Conservation (phyloP, 2,113 vertebrate species). For the Gymnogyps californianus region DNA sequence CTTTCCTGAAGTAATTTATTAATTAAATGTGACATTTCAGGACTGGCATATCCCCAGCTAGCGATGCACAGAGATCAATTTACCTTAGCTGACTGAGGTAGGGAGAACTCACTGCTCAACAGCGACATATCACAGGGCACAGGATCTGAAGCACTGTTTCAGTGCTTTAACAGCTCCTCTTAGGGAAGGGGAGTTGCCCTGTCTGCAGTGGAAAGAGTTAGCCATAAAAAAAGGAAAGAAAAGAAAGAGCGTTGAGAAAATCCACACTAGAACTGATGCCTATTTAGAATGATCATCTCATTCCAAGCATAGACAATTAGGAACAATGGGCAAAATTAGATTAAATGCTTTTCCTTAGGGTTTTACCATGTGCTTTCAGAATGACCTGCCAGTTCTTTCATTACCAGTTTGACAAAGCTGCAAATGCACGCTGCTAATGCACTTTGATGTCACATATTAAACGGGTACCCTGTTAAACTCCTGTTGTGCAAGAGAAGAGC, state of each 20-base stretch:
- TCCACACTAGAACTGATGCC: neutral
- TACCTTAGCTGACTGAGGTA: neutral
- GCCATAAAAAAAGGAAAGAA: neutral
- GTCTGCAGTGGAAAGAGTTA: neutral
- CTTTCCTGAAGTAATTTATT: neutral
- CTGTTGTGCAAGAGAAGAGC: neutral
- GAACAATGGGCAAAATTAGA: neutral
- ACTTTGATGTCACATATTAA: neutral
- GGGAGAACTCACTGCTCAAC: neutral
- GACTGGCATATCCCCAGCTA: neutral
- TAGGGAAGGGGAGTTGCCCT: neutral
- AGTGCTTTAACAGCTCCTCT: neutral
- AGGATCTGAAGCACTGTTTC: neutral
- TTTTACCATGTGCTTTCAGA: neutral
- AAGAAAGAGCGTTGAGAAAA: neutral
- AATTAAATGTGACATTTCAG: neutral
- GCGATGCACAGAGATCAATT: neutral
- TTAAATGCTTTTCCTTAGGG: neutral
- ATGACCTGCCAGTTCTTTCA: neutral
- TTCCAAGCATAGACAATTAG: neutral
- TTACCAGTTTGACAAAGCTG: neutral
- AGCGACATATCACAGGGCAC: neutral
- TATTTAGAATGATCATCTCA: neutral
- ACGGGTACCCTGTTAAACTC: neutral
- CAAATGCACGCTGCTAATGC: neutral